These are phyloP conservation scores for Acanthurus leucopareius DNA, from an alignment of 2,797 vertebrate species.

Conservation along the genomic window DNA sequence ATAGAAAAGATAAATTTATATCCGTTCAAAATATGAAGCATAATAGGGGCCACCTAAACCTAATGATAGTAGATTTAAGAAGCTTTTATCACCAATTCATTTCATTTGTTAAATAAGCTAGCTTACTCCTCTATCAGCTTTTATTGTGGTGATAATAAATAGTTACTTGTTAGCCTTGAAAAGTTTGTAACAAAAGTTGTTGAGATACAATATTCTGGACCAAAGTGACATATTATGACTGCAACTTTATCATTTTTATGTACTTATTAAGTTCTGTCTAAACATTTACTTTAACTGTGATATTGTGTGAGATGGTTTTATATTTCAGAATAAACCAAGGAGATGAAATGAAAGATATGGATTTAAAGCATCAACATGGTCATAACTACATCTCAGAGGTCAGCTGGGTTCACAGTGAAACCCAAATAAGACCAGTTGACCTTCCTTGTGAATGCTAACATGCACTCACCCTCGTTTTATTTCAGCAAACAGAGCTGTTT, in stretches of 20 bases:
- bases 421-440: slow-evolving; percentile 67
- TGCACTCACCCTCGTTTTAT: slow-evolving; percentile 58
- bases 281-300: neutral
- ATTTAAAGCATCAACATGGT: slow-evolving; percentile 6
- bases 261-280: slow-evolving; percentile 1
- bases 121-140: too few relatives aligned
- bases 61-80: too few relatives aligned
- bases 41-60: too few relatives aligned
- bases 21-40: too few relatives aligned
- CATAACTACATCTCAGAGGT: slow-evolving; percentile 49
- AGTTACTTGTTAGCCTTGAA: neutral
- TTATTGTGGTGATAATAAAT: too few relatives aligned
- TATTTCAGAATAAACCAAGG: neutral
- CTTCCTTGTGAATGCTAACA: slow-evolving; percentile 64
- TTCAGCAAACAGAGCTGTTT: slow-evolving; percentile 81
- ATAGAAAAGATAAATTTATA: too few relatives aligned
- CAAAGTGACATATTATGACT: neutral
- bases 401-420: slow-evolving; percentile 38
- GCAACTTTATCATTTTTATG: neutral
- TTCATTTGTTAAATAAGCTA: too few relatives aligned
- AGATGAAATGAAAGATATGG: neutral
- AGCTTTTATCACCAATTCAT: too few relatives aligned
- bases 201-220: neutral
- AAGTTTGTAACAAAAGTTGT: neutral
- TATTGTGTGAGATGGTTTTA: neutral